Conservation (phyloP, 2,113 vertebrate genomes). For the Cranoglanis bouderius region DNA sequence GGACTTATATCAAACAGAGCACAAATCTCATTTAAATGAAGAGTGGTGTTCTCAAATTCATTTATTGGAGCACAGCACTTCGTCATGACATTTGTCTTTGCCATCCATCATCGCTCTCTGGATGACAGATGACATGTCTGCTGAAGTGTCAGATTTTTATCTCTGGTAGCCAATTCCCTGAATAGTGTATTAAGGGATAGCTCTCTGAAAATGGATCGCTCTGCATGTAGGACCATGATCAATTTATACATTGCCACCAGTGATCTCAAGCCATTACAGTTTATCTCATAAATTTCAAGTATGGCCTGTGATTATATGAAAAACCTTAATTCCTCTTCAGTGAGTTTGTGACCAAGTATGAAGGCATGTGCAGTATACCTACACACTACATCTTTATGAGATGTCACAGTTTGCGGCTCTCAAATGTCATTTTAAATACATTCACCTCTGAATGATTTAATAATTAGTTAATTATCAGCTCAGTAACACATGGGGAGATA, state of each 20-base stretch:
- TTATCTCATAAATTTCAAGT: neutral
- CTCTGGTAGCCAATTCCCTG: neutral
- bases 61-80: conserved; percentile 29
- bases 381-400: neutral
- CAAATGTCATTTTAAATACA: conserved; percentile 23
- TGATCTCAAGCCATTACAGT: neutral
- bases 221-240: neutral
- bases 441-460: conserved; percentile 24
- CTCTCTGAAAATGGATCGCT: neutral
- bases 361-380: neutral
- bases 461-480: conserved; percentile 37
- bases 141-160: conserved; percentile 28
- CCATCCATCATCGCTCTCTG: conserved; percentile 34
- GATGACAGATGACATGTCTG: conserved; percentile 30
- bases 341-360: neutral
- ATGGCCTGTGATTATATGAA: neutral
- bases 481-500: conserved; percentile 17
- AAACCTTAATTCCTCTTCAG: neutral
- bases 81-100: conserved; percentile 42
- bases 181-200: neutral
- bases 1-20: conserved; percentile 34
- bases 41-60: conserved; percentile 42
- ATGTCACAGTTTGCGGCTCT: neutral
- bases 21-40: conserved; percentile 49
- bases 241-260: neutral